Conservation (phyloP, 1,140 invertebrate species). For the Musca domestica region DNA sequence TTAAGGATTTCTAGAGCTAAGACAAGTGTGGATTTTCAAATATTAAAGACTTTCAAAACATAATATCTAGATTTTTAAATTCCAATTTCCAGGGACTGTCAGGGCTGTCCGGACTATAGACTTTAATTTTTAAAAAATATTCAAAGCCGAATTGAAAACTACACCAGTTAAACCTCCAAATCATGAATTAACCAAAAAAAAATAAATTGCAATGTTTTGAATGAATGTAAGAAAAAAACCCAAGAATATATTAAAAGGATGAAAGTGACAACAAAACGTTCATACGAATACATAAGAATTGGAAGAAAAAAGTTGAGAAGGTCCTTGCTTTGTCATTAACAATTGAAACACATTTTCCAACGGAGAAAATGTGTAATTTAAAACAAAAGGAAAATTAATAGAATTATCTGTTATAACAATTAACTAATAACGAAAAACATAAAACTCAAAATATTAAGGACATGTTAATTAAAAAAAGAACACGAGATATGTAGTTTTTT, state of each 20-base stretch:
- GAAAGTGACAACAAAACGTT: no score
- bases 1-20: no score
- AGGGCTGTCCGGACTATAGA: neutral
- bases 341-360: conserved; percentile 10
- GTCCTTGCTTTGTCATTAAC: conserved; percentile 28
- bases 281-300: conserved; percentile 10
- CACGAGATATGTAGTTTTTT: conserved; percentile 6
- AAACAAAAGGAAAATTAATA: neutral
- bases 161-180: neutral
- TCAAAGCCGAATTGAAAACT: neutral
- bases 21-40: no score
- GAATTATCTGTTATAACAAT: neutral
- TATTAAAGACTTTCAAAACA: no score
- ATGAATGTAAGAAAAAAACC: neutral
- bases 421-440: neutral
- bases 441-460: neutral
- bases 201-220: neutral
- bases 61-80: no score
- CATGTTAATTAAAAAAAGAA: neutral
- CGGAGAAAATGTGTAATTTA: conserved; percentile 6
- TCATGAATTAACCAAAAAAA: neutral
- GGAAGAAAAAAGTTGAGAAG: conserved; percentile 29
- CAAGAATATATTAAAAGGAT: no score
- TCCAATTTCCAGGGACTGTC: neutral
- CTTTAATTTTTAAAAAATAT: no score